Base-by-base conservation (phyloP, 2,797 vertebrate species). In the Galagoides demidoff region DNA sequence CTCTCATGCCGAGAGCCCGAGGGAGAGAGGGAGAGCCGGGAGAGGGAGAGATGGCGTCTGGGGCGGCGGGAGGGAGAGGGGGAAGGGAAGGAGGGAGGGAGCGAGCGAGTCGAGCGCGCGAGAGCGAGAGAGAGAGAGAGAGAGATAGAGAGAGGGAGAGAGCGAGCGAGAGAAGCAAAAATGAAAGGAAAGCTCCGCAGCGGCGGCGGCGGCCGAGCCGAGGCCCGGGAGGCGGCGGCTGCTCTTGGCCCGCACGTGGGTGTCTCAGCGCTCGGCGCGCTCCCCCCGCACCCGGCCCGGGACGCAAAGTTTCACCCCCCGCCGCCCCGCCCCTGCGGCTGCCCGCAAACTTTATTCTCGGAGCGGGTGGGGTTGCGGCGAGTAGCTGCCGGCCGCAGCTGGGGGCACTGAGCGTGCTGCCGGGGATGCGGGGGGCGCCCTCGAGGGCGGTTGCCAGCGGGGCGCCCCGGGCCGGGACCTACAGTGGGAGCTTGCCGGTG, bases 311-410 rank as follows among this genome's bases (percentile, higher is more conserved):
- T 97, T 96, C 95, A 74, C 96, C 97, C 95, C 97, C 88, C 84
- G 92, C 88, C 82, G 95, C 94, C 94, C 95, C 97, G 96, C 97
- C 96, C 97, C 94, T 71, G 70, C 90, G 83, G 94, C 94, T 95
- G 94, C 96, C 95, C 97, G 78, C 96, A 98, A 97, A 98, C 97
- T 98, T 98, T 97, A 76, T 71, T 95, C 96, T 85, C 85, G 2
- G 45, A 17, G 82, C 92, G 94, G 90, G 90, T 43, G 94, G 95
- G 92, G 95, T 64, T 17, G 91, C 86, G 25, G 95, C 76, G 96
- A 89, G 90, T 87, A 88, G 84, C 79, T 63, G 87, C 84, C 29
- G 57, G 49, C 89, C 59, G 16, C 45, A 74, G 52, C 10, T 17
- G 91, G 90, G 86, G 90, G 93, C 73, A 71, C 49, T 12, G 27